Evolutionary conservation across 2,797 vertebrate genomes (phyloP).

Genomic region (Melanotaenia nigrans): DNA sequence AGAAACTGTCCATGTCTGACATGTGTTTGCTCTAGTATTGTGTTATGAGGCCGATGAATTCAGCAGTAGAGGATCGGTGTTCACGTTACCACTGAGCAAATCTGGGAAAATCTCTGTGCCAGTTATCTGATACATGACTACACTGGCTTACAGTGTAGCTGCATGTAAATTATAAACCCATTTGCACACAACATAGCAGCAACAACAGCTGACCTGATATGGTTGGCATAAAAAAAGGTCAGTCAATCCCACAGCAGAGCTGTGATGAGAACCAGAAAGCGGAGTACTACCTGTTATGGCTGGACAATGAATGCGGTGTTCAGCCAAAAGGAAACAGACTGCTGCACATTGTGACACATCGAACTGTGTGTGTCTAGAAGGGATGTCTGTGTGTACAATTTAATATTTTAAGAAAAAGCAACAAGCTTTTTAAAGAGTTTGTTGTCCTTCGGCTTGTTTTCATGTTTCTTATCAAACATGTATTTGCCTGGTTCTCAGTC

Average conservation of each 20-base stretch:
- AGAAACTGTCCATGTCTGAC: background rate
- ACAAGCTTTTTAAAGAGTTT: slow-evolving; percentile 24
- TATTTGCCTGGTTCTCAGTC: slow-evolving; percentile 37
- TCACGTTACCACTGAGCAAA: slow-evolving; percentile 17
- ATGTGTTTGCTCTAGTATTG: background rate
- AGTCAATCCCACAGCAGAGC: slow-evolving; percentile 49
- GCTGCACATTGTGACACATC: slow-evolving; percentile 37
- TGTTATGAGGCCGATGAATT: slow-evolving; percentile 36
- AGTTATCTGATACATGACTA: slow-evolving; percentile 17
- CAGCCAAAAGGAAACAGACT: slow-evolving; percentile 65
- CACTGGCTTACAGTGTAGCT: background rate
- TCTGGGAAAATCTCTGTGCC: slow-evolving; percentile 32
- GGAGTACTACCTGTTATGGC: slow-evolving; percentile 57
- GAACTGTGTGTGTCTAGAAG: slow-evolving; percentile 36
- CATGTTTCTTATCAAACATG: slow-evolving; percentile 31
- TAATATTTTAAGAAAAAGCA: slow-evolving; percentile 34
- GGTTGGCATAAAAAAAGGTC: slow-evolving; percentile 38
- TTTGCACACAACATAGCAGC: background rate
- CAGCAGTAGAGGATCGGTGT: slow-evolving; percentile 17
- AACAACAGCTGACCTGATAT: slow-evolving; percentile 31
- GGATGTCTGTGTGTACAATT: slow-evolving; percentile 62
- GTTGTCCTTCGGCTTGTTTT: slow-evolving; percentile 21
- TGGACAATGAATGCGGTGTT: slow-evolving; percentile 29
- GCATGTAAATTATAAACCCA: background rate
- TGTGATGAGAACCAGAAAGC: slow-evolving; percentile 6